Percentiles rank a stretch among this genome's conserved stretches.
phyloP scores from a whole-genome alignment of 23 tunicate genomes.

The Ciona savignyi region DNA sequence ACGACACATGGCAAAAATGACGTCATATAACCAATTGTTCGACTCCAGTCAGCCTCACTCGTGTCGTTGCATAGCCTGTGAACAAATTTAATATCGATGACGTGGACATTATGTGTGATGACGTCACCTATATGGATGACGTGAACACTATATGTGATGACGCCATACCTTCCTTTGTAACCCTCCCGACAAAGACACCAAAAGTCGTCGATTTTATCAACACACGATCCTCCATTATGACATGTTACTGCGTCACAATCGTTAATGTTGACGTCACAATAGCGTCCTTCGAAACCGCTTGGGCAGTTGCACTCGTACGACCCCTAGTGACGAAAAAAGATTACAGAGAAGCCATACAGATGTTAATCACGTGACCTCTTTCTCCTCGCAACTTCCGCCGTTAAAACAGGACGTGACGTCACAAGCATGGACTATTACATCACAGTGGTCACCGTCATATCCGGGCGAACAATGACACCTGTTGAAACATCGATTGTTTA shows the following conservation, averaged over 20 bases:
- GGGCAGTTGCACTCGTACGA: slow-evolving; percentile 55
- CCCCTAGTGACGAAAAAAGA: slow-evolving; percentile 6
- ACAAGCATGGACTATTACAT: slow-evolving; percentile 19
- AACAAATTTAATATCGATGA: too few species aligned
- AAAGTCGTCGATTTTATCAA: slow-evolving; percentile 30
- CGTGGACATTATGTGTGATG: neutral
- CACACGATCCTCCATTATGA: slow-evolving; percentile 31
- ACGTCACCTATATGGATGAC: neutral
- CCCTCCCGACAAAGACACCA: slow-evolving; percentile 28
- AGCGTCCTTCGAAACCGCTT: slow-evolving; percentile 51
- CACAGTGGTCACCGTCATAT: slow-evolving; percentile 27
- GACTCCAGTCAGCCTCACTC: neutral
- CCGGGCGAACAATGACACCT: slow-evolving; percentile 41
- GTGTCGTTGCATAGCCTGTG: neutral
- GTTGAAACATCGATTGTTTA: neutral
- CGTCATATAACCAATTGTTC: neutral
- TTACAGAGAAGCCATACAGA: neutral
- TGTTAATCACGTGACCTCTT: slow-evolving; percentile 13
- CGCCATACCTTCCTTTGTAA: slow-evolving; percentile 32
- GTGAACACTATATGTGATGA: too few species aligned
- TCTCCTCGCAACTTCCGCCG: slow-evolving; percentile 51
- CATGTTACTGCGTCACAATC: slow-evolving; percentile 45
- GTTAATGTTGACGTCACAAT: slow-evolving; percentile 48
- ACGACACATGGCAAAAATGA: neutral
- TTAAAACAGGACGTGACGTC: slow-evolving; percentile 25